Conservation (phyloP, 2,888 invertebrate species). For the Mythimna lalbum region DNA sequence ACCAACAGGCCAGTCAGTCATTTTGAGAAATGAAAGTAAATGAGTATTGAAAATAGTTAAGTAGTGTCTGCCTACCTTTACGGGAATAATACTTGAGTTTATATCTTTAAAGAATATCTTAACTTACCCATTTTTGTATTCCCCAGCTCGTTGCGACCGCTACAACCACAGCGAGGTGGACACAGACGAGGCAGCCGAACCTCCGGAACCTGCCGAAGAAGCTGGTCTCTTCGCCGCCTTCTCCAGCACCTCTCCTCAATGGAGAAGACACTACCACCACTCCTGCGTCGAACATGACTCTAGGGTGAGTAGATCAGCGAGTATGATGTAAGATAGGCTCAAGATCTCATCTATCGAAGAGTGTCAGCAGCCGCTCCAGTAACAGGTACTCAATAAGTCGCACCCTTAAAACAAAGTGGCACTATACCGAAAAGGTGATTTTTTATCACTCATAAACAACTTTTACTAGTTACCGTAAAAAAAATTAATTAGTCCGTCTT, state of each 20-base stretch:
- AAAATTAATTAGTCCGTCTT: too few relatives aligned
- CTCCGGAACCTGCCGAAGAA: conserved; percentile 76
- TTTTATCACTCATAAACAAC: too few relatives aligned
- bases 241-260: conserved; percentile 87
- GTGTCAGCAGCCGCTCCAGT: neutral
- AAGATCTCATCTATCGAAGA: neutral
- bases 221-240: conserved; percentile 86
- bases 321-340: neutral
- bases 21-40: too few relatives aligned
- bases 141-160: conserved; percentile 86
- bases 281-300: conserved; percentile 79
- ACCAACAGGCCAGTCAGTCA: too few relatives aligned
- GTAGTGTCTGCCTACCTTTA: too few relatives aligned
- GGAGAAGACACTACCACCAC: conserved; percentile 83
- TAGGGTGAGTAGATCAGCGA: conserved; percentile 59
- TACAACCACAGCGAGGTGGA: conserved; percentile 90
- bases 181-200: conserved; percentile 87
- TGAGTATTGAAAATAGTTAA: too few relatives aligned
- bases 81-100: too few relatives aligned
- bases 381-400: conserved; percentile 17
- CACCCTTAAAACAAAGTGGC: too few relatives aligned
- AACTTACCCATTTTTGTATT: neutral
- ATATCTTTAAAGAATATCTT: neutral
- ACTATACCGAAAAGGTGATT: too few relatives aligned
- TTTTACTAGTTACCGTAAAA: too few relatives aligned